A percentile compares a stretch with the other conserved stretches of the same genome.
These are phyloP conservation scores for Goniozus legneri DNA, from an alignment of 1,140 invertebrate species.

Conservation along the genomic window DNA sequence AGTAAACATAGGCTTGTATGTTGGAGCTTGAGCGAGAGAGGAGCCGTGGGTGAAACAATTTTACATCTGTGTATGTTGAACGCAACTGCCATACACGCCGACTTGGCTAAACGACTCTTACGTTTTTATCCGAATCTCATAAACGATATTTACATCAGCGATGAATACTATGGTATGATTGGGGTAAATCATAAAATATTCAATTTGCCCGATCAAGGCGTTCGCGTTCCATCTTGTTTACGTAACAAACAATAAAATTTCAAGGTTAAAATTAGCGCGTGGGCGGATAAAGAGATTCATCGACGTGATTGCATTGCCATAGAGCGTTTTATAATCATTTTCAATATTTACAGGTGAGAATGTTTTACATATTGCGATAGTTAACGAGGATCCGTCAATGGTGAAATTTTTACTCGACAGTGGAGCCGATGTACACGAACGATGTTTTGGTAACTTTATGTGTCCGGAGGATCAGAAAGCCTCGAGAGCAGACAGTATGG, in stretches of 20 bases:
- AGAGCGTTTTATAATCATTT: too few species aligned
- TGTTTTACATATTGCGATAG: constrained; percentile 94
- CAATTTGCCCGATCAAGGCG: too few species aligned
- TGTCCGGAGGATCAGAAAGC: constrained; percentile 95
- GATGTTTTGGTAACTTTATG: constrained; percentile 95
- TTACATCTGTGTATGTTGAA: constrained; percentile 91
- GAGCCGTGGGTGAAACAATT: constrained; percentile 93
- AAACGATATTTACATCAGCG: constrained; percentile 92
- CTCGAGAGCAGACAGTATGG: constrained; percentile 77
- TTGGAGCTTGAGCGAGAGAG: constrained; percentile 89
- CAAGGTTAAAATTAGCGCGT: too few species aligned
- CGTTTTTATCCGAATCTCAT: constrained; percentile 92
- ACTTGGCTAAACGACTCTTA: constrained; percentile 87
- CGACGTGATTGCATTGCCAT: too few species aligned
- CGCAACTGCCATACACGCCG: constrained; percentile 85
- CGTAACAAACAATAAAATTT: too few species aligned
- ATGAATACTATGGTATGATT: constrained; percentile 94
- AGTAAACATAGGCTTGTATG: constrained; percentile 79
- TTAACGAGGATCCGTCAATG: constrained; percentile 97
- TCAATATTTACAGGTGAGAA: constrained; percentile 70
- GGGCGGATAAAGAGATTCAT: too few species aligned
- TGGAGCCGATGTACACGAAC: constrained; percentile 85
- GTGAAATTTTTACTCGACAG: constrained; percentile 93
- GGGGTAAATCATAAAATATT: too few species aligned
- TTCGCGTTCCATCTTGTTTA: too few species aligned